Conservation (phyloP, 1,140 invertebrate genomes). For the Calephelis virginiensis region DNA sequence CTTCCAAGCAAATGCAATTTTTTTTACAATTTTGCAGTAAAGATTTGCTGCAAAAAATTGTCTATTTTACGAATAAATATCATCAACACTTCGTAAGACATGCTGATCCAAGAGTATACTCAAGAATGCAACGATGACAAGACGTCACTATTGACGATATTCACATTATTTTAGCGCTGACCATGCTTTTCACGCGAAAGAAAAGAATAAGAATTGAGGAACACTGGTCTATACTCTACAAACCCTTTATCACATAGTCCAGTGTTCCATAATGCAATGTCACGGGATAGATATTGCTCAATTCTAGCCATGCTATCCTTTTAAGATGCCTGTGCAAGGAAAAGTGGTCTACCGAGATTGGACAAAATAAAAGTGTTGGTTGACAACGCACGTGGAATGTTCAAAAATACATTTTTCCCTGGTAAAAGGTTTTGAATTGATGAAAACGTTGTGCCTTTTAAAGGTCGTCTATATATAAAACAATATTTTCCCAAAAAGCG, state of each 20-base stretch:
- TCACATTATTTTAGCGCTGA: constrained; percentile 27
- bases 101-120: too few relatives aligned
- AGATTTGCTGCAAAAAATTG: too few relatives aligned
- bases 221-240: constrained; percentile 30
- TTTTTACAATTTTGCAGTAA: too few relatives aligned
- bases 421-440: constrained; percentile 35
- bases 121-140: too few relatives aligned
- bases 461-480: constrained; percentile 41
- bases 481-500: constrained; percentile 46
- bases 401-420: constrained; percentile 28
- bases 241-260: constrained; percentile 23
- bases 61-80: too few relatives aligned
- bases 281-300: constrained; percentile 23
- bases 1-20: too few relatives aligned
- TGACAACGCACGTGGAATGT: constrained; percentile 31
- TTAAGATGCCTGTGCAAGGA: constrained; percentile 6
- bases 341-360: constrained; percentile 11
- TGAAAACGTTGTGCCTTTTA: constrained; percentile 45
- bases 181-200: constrained; percentile 31
- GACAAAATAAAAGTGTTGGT: constrained; percentile 28
- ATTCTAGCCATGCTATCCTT: constrained; percentile 25
- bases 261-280: constrained; percentile 26
- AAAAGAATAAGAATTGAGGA: constrained; percentile 31
- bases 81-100: too few relatives aligned
- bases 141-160: constrained; percentile 25